These are phyloP conservation scores for Grallaria varia DNA, from an alignment of 2,113 vertebrate genomes.

Conservation along the genomic window DNA sequence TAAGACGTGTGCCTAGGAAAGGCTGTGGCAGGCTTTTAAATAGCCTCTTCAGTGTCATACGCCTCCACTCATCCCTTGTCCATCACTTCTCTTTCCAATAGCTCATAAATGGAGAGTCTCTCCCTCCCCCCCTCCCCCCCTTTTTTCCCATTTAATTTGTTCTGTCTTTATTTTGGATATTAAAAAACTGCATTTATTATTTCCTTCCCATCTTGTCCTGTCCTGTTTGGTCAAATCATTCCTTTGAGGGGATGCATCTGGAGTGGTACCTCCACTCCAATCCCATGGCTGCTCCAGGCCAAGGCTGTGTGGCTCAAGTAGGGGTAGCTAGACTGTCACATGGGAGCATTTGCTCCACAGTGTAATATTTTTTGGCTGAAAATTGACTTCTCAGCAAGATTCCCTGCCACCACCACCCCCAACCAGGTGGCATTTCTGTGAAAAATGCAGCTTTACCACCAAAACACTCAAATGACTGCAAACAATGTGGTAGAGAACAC, in stretches of 20 bases:
- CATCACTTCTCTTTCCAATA: not conserved
- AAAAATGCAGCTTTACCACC: not conserved
- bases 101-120: not conserved
- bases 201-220: not conserved
- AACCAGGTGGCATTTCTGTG: not conserved
- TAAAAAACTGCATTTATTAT: not conserved
- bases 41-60: not conserved
- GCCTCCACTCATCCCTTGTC: not conserved
- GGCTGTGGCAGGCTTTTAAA: not conserved
- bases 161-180: not conserved
- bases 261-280: not conserved
- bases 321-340: not conserved
- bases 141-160: not conserved
- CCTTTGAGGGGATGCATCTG: not conserved
- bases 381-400: not conserved
- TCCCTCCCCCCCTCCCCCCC: not conserved
- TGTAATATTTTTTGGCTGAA: not conserved
- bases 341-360: not conserved
- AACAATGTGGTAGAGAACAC: not conserved
- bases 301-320: not conserved
- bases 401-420: no score
- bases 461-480: not conserved
- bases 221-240: not conserved
- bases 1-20: not conserved
- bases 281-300: not conserved